Evolutionary conservation across 2,888 invertebrate species (phyloP).

Genomic region (Agrotis ipsilon): DNA sequence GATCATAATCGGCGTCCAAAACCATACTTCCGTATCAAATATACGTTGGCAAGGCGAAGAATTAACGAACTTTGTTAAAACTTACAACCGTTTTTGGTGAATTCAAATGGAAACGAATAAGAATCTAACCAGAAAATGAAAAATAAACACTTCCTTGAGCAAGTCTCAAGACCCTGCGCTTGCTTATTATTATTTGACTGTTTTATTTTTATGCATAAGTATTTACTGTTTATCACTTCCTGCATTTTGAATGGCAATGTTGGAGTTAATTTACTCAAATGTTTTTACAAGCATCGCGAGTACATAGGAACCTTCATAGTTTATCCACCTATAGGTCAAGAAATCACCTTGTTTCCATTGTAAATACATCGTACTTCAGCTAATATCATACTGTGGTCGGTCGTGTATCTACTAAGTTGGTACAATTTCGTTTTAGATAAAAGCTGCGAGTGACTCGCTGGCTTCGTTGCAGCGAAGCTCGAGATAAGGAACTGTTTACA

Average conservation of each 20-base stretch:
- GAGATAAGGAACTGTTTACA: slow-evolving; percentile 91
- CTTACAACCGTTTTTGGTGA: slow-evolving; percentile 56
- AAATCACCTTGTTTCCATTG: slow-evolving; percentile 32
- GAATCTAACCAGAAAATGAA: slow-evolving; percentile 56
- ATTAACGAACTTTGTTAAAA: slow-evolving; percentile 65
- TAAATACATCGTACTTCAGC: slow-evolving; percentile 29
- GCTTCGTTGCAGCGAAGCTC: slow-evolving; percentile 81
- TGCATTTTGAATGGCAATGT: slow-evolving; percentile 44
- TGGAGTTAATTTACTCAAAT: slow-evolving; percentile 44
- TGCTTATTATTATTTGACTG: slow-evolving; percentile 48
- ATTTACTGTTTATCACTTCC: slow-evolving; percentile 49
- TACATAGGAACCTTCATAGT: slow-evolving; percentile 40
- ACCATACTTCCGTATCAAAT: slow-evolving; percentile 82
- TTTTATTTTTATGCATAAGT: slow-evolving; percentile 49
- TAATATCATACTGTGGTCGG: slow-evolving; percentile 60
- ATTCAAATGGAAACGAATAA: slow-evolving; percentile 44
- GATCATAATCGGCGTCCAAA: slow-evolving; percentile 81
- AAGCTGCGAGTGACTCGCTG: slow-evolving; percentile 84
- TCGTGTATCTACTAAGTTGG: slow-evolving; percentile 67
- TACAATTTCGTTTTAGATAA: slow-evolving; percentile 86
- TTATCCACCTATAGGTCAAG: slow-evolving; percentile 34
- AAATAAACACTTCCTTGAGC: slow-evolving; percentile 48
- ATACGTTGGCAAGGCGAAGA: slow-evolving; percentile 73
- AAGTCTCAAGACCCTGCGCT: slow-evolving; percentile 44
- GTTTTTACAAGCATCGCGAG: slow-evolving; percentile 33